Conservation (phyloP, 1,140 invertebrate species). For the Camponotus pennsylvanicus region DNA sequence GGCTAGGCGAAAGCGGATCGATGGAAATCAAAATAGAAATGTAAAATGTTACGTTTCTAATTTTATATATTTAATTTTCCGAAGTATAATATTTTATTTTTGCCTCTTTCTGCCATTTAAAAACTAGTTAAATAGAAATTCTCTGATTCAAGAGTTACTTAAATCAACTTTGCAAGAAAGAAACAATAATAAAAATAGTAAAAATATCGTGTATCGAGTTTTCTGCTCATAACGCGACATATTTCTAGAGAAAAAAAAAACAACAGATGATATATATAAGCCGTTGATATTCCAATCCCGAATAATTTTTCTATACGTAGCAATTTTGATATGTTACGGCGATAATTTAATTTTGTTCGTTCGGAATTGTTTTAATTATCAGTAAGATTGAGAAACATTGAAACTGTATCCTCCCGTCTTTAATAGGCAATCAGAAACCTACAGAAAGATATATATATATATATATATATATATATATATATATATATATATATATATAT, state of each 20-base stretch:
- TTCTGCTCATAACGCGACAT: neutral
- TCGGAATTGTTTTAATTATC: neutral
- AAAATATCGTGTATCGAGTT: neutral
- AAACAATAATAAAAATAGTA: neutral
- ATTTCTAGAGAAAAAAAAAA: neutral
- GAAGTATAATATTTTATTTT: slow-evolving; percentile 5
- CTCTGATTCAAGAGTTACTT: neutral
- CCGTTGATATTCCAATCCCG: neutral
- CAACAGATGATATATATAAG: neutral
- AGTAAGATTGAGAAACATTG: neutral
- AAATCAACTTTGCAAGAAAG: neutral
- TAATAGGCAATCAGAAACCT: neutral
- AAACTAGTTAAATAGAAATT: neutral
- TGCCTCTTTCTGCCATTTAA: neutral
- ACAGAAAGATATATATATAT: neutral
- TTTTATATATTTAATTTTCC: neutral
- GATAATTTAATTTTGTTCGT: neutral
- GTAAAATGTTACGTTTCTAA: neutral
- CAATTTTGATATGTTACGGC: neutral
- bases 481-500: neutral
- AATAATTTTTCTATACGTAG: neutral
- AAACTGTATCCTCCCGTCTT: too few species aligned
- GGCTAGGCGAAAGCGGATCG: neutral
- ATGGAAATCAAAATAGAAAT: slow-evolving; percentile 29
- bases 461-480: neutral